Percentiles rank a stretch among this genome's conserved stretches.
Conservation (phyloP, 1,140 invertebrate species). For the Formica selysi region DNA sequence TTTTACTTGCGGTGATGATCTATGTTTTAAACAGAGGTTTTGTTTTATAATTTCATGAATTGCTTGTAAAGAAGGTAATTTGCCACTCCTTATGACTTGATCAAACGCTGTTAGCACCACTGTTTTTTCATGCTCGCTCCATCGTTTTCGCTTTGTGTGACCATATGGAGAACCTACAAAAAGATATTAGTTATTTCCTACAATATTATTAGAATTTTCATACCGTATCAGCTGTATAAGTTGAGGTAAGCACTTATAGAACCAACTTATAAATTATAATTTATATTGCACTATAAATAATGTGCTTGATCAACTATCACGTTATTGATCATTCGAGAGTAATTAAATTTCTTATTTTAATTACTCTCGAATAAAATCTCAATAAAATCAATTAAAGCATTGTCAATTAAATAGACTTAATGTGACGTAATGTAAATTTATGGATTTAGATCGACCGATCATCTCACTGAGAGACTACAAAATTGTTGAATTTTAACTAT, state of each 20-base stretch:
- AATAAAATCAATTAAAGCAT: no score
- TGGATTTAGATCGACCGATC: no score
- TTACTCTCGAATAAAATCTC: no score
- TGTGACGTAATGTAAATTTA: no score
- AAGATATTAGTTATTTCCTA: not conserved
- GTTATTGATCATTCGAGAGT: no score
- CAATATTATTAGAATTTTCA: not conserved
- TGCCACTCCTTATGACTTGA: not conserved
- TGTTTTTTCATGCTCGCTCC: constrained; percentile 1
- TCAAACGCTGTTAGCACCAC: not conserved
- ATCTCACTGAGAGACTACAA: no score
- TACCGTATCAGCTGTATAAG: not conserved
- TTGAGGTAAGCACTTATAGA: not conserved
- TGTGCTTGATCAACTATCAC: not conserved
- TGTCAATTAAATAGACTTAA: no score
- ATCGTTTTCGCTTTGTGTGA: constrained; percentile 4
- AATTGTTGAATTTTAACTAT: no score
- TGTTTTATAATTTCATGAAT: not conserved
- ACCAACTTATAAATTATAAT: not conserved
- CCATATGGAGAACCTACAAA: constrained; percentile 9
- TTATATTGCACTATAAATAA: not conserved
- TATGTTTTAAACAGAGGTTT: not conserved
- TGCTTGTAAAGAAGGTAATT: not conserved
- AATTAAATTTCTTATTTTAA: no score
- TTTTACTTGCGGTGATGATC: constrained; percentile 8